Base-by-base conservation (phyloP, 1,140 invertebrate species). In the Magallana gigas region DNA sequence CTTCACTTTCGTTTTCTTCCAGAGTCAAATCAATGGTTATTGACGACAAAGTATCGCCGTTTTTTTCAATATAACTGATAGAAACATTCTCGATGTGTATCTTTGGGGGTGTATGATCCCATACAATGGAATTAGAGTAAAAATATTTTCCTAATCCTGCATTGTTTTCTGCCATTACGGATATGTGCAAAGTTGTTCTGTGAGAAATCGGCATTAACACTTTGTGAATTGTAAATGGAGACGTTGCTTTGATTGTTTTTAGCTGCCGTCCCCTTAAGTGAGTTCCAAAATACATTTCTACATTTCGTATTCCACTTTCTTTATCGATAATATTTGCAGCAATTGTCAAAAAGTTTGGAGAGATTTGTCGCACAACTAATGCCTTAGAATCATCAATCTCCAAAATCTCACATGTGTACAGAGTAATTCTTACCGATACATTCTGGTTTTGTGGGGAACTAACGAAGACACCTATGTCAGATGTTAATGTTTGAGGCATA, bases 241-340 rank as follows among this genome's bases (percentile, higher is more conserved):
- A 71, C 23, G 84, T 80, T 23, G 58, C 11, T 7, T n/a, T 57
- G 14, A 86, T 71, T 57, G 89, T 85, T 58, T 60, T 76, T 9
- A 87, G 48, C 76, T 90, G 89, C 3, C 85, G 86, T 14, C 88
- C 88, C 0, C 85, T 88, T 14, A 23, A 60, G 9, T 84, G 88
- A 6, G 88, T 90, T 84, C 90, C 90, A n/a, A 84, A 80, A 11
- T 88, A 89, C 5, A 89, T 58, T 18, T 64, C 64, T 57, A 90
- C n/a, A 14, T 81, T 2, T 62, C 36, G 71, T 0, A 89, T 87
- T 9, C 81, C 87, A 36, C 86, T 89, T 87, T 91, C 89, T 8
- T 59, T n/a, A 81, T 91, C 90, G 12, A 85, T 12, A 6, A 90
- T 62, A 59, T 62, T 68, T 0, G 82, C 68, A 62, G 76, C 88